Percentiles rank a stretch among this genome's conserved stretches.
Evolutionary conservation across 1,140 invertebrate genomes (phyloP).

Genomic region (Drosophila cardini): DNA sequence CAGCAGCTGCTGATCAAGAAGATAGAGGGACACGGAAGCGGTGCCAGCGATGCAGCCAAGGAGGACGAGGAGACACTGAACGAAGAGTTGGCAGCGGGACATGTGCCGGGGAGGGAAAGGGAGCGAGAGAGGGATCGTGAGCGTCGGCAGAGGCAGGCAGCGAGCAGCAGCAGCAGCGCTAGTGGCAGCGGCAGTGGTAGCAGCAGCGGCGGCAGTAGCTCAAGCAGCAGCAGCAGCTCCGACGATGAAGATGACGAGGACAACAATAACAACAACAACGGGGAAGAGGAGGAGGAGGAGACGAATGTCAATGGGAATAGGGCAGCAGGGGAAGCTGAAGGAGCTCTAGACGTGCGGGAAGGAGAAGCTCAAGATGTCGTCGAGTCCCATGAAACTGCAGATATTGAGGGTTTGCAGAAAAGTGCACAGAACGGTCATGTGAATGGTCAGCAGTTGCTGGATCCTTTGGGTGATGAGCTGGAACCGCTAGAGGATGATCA

Average conservation of each 20-base stretch:
- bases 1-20: conserved; percentile 78
- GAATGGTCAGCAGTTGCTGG: conserved; percentile 26
- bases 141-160: conserved; percentile 35
- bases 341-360: not conserved
- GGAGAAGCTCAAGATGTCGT: not conserved
- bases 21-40: conserved; percentile 51
- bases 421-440: conserved; percentile 51
- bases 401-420: conserved; percentile 34
- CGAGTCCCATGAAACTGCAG: not conserved
- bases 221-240: conserved; percentile 62
- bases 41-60: not conserved
- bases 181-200: conserved; percentile 46
- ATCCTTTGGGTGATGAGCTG: not conserved
- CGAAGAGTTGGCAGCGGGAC: not conserved
- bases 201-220: conserved; percentile 61
- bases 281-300: conserved; percentile 33
- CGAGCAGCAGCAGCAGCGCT: conserved; percentile 41
- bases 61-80: not conserved
- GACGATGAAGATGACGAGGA: conserved; percentile 57
- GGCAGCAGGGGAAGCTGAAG: not conserved
- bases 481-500: conserved; percentile 29
- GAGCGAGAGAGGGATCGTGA: conserved; percentile 22
- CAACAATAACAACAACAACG: conserved; percentile 33
- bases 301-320: not conserved
- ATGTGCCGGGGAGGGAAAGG: conserved; percentile 37